Evolutionary conservation across 23 tunicate genomes (phyloP).

Genomic region (Styela plicata): DNA sequence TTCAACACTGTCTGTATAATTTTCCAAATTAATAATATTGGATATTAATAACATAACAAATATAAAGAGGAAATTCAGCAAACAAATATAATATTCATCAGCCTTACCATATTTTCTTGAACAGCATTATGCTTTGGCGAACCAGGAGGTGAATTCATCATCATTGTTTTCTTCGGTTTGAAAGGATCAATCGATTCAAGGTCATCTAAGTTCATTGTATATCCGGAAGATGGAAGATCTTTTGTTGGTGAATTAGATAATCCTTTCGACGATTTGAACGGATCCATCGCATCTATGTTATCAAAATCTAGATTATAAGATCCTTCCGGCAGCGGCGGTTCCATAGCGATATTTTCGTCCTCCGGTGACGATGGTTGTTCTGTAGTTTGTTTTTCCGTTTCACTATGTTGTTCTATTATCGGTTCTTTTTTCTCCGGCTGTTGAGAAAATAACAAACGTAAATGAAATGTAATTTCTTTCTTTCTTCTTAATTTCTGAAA

Average conservation of each 20-base stretch:
- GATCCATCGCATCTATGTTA: conserved; percentile 67
- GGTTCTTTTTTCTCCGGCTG: background rate
- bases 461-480: no score
- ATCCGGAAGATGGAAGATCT: background rate
- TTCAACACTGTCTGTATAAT: no score
- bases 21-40: no score
- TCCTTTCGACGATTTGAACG: conserved; percentile 49
- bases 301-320: conserved; percentile 48
- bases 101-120: background rate
- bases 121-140: conserved; percentile 6
- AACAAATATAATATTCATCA: no score
- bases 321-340: conserved; percentile 33
- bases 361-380: background rate
- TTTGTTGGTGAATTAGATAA: conserved; percentile 12
- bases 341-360: background rate
- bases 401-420: background rate
- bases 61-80: no score
- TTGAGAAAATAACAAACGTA: background rate
- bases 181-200: conserved; percentile 6
- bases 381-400: background rate
- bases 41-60: no score
- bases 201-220: conserved; percentile 2
- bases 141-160: conserved; percentile 22
- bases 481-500: no score
- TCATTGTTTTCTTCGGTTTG: conserved; percentile 5